A percentile compares a stretch with the other conserved stretches of the same genome.
These are phyloP conservation scores for Pygmarrhopalites habei DNA, from an alignment of 1,140 invertebrate genomes.

Conservation along the genomic window DNA sequence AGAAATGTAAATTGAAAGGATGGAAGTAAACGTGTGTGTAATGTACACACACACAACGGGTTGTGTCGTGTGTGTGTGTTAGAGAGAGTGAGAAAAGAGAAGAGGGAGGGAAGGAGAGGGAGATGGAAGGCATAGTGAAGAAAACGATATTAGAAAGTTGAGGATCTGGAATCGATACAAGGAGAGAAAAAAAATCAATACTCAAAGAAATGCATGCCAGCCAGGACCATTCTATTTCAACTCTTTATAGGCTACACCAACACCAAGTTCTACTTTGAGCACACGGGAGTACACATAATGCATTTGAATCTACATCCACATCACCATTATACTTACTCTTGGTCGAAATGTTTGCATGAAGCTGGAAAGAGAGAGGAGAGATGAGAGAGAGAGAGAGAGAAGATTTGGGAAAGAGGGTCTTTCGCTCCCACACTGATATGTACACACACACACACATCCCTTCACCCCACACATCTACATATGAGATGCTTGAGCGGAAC, in stretches of 20 bases:
- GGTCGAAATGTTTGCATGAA: constrained; percentile 27
- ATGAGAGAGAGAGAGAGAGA: too few relatives aligned
- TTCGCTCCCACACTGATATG: constrained; percentile 15
- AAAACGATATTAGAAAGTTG: constrained; percentile 6
- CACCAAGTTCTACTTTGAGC: constrained; percentile 1
- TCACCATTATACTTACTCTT: constrained; percentile 29
- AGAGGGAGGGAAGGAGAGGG: neutral
- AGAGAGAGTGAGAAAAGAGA: constrained; percentile 4
- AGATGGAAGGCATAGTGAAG: neutral
- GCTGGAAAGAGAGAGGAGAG: constrained; percentile 13
- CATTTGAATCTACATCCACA: constrained; percentile 30
- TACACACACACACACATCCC: neutral
- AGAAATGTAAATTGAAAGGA: constrained; percentile 32
- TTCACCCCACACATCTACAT: neutral
- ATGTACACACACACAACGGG: neutral
- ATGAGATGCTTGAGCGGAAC: too few relatives aligned
- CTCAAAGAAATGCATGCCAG: too few relatives aligned
- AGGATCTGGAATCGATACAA: constrained; percentile 25
- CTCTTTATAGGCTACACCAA: constrained; percentile 13
- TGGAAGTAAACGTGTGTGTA: constrained; percentile 12
- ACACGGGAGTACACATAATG: constrained; percentile 23
- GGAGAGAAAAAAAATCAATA: constrained; percentile 29
- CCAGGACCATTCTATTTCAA: constrained; percentile 27
- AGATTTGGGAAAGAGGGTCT: constrained; percentile 1
- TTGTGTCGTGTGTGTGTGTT: too few relatives aligned